Evolutionary conservation across 2,797 vertebrate species (phyloP).

Genomic region (Myotis daubentonii): DNA sequence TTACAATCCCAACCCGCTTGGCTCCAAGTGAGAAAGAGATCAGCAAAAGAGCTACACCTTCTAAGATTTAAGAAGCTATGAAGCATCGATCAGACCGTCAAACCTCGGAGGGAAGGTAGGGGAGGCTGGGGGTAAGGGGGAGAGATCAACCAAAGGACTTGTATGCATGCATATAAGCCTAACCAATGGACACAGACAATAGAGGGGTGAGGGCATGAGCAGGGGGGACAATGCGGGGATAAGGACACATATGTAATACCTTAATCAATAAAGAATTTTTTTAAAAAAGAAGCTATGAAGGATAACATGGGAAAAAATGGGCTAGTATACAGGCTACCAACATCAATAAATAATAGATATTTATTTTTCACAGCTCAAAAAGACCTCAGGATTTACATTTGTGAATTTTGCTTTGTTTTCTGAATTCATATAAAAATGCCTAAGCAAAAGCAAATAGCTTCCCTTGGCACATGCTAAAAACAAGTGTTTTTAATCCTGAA

Average conservation of each 20-base stretch:
- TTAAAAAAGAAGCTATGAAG: not conserved
- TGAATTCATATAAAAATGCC: not conserved
- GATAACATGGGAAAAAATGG: not conserved
- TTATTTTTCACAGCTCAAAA: not conserved
- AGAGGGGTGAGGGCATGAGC: no score
- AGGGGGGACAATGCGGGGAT: no score
- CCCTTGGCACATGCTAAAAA: slow-evolving; percentile 1
- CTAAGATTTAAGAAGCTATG: not conserved
- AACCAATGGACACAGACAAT: no score
- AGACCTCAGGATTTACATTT: slow-evolving; percentile 43
- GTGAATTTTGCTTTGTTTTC: slow-evolving; percentile 48
- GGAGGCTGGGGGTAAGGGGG: no score
- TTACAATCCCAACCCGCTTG: not conserved
- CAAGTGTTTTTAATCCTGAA: slow-evolving; percentile 66
- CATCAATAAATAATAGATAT: not conserved
- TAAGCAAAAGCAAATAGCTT: not conserved
- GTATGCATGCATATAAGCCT: no score
- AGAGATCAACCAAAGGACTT: no score
- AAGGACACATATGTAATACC: no score
- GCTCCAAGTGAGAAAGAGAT: not conserved
- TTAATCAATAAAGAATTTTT: no score
- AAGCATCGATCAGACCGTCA: not conserved
- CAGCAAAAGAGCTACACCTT: not conserved
- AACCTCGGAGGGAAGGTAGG: no score
- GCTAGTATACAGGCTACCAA: not conserved